Evolutionary conservation across 2,797 vertebrate species (phyloP).

Genomic region (Mus minutoides): DNA sequence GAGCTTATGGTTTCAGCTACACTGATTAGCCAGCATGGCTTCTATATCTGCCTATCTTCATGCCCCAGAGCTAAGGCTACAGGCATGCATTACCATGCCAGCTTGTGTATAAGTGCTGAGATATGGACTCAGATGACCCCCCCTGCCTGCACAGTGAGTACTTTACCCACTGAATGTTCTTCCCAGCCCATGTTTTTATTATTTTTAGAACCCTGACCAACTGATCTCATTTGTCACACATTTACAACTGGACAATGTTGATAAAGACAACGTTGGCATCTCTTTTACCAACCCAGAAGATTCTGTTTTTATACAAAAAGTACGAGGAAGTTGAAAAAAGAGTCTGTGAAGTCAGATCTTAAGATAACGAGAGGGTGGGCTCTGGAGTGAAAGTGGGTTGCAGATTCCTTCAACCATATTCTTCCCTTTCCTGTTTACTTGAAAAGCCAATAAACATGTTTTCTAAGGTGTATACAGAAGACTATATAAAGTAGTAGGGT

Average conservation of each 20-base stretch:
- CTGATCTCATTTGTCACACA: neutral
- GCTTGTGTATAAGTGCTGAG: neutral
- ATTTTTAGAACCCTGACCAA: neutral
- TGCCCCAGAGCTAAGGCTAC: neutral
- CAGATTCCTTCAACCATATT: neutral
- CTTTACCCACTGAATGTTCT: neutral
- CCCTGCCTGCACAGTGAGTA: neutral
- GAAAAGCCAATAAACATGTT: neutral
- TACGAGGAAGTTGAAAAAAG: neutral
- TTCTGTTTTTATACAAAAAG: neutral
- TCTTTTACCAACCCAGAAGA: neutral
- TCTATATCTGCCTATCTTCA: neutral
- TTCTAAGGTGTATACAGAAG: neutral
- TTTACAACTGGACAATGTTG: neutral
- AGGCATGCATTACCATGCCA: neutral
- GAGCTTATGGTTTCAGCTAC: neutral
- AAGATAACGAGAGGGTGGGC: neutral
- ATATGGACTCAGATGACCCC: neutral
- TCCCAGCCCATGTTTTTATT: neutral
- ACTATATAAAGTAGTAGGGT: neutral
- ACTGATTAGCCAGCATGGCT: neutral
- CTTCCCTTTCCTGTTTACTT: neutral
- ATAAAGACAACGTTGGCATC: conserved; percentile 8
- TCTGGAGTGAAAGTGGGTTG: neutral
- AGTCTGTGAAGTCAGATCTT: neutral